Evolutionary conservation across 2,113 vertebrate genomes (phyloP).

Genomic region (Xyrauchen texanus): DNA sequence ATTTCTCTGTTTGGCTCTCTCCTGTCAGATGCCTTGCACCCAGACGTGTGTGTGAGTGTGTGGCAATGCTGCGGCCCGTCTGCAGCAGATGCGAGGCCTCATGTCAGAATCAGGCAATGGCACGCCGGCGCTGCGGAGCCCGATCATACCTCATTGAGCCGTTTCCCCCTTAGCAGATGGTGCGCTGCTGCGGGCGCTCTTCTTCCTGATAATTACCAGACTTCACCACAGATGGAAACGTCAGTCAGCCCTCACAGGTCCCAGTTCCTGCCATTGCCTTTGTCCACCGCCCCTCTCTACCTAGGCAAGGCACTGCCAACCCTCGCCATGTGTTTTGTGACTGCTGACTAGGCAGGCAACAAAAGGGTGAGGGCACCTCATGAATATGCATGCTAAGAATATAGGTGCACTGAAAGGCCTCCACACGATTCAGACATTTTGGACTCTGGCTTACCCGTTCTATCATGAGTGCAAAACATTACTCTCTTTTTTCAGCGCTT

Average conservation of each 20-base stretch:
- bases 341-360: slow-evolving; percentile 99
- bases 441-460: slow-evolving; percentile 47
- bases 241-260: slow-evolving; percentile 99
- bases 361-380: slow-evolving; percentile 94
- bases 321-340: slow-evolving; percentile 99
- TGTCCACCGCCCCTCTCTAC: slow-evolving; percentile 96
- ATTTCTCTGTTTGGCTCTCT: slow-evolving; percentile 74
- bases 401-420: slow-evolving; percentile 62
- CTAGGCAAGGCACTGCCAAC: slow-evolving; percentile 97
- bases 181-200: slow-evolving; percentile 96
- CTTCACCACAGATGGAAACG: slow-evolving; percentile 99
- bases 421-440: slow-evolving; percentile 67
- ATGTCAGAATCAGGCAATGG: slow-evolving; percentile 98
- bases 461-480: neutral
- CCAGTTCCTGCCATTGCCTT: slow-evolving; percentile 98
- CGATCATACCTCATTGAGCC: slow-evolving; percentile 98
- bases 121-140: slow-evolving; percentile 89
- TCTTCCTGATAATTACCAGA: slow-evolving; percentile 99
- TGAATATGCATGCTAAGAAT: slow-evolving; percentile 90
- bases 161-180: slow-evolving; percentile 97
- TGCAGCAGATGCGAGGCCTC: slow-evolving; percentile 98
- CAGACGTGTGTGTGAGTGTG: slow-evolving; percentile 70
- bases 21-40: slow-evolving; percentile 76
- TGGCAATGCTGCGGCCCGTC: slow-evolving; percentile 86
- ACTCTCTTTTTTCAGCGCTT: neutral